phyloP scores from a whole-genome alignment of 2,113 vertebrate genomes.

The Nycticebus coucang region DNA sequence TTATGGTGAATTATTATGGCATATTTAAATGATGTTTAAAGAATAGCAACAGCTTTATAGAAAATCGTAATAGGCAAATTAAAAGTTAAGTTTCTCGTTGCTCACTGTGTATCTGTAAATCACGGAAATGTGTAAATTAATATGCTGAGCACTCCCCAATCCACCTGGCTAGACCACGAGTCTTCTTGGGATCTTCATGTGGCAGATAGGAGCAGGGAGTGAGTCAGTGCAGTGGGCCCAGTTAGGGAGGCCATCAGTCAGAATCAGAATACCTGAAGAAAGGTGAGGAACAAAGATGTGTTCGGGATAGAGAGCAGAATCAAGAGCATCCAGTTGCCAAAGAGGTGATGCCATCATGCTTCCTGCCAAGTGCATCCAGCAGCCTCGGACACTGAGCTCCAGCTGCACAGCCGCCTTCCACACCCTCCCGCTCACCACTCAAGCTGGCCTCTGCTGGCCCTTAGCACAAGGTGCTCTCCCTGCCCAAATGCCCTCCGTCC shows the following conservation, averaged over 20 bases:
- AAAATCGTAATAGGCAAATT: slow-evolving; percentile 2
- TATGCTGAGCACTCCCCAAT: background rate
- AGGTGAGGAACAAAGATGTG: background rate
- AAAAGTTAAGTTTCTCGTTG: background rate
- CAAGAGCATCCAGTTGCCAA: background rate
- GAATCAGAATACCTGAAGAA: background rate
- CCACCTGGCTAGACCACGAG: background rate
- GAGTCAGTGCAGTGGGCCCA: background rate
- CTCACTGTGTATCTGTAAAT: background rate
- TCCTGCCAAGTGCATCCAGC: background rate
- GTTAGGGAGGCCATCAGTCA: background rate
- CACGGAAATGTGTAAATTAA: background rate
- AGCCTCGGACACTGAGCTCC: background rate
- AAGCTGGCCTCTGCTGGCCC: background rate
- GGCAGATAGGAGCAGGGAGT: background rate
- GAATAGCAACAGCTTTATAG: background rate
- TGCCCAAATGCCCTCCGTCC: rapidly evolving
- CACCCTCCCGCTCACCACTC: background rate
- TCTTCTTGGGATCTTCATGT: background rate
- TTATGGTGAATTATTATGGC: background rate
- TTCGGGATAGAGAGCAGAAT: background rate
- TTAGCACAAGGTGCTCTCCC: background rate
- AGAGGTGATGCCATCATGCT: background rate
- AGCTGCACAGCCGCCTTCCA: rapidly evolving
- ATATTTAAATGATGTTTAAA: background rate